Conservation (phyloP, 2,113 vertebrate species). For the Dipodomys spectabilis region DNA sequence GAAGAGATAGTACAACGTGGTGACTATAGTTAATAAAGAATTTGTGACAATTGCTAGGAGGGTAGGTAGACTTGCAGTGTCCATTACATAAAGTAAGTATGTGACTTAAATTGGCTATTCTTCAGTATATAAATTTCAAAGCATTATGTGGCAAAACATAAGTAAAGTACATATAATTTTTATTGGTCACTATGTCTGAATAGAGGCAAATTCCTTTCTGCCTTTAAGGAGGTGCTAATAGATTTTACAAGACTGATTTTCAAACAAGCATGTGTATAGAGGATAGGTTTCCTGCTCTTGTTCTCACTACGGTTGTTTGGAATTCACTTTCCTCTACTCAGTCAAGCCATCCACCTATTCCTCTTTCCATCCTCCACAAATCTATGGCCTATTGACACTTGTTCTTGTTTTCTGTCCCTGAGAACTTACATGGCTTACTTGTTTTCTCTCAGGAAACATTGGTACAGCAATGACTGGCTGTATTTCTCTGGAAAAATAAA, state of each 20-base stretch:
- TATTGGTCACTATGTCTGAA: neutral
- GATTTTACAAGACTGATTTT: neutral
- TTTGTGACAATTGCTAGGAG: neutral
- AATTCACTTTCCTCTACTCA: neutral
- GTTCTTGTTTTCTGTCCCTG: neutral
- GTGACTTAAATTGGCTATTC: neutral
- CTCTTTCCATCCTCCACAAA: neutral
- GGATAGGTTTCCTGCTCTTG: neutral
- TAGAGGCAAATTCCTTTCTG: neutral
- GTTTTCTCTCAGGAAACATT: neutral
- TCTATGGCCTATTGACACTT: neutral
- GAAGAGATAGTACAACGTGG: neutral
- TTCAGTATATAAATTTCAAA: neutral
- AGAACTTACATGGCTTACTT: neutral
- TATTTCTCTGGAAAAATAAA: constrained; percentile 14
- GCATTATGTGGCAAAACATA: neutral
- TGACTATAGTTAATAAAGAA: neutral
- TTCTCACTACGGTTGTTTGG: neutral
- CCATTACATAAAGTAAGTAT: neutral
- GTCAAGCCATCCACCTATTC: neutral
- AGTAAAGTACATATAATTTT: neutral
- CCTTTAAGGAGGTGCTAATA: neutral
- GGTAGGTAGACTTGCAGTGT: neutral
- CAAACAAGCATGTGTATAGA: neutral
- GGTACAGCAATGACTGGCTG: neutral